A percentile compares a stretch with the other conserved stretches of the same genome.
These are phyloP conservation scores for Nycticryphes semicollaris DNA, from an alignment of 2,113 vertebrate genomes.

Conservation along the genomic window DNA sequence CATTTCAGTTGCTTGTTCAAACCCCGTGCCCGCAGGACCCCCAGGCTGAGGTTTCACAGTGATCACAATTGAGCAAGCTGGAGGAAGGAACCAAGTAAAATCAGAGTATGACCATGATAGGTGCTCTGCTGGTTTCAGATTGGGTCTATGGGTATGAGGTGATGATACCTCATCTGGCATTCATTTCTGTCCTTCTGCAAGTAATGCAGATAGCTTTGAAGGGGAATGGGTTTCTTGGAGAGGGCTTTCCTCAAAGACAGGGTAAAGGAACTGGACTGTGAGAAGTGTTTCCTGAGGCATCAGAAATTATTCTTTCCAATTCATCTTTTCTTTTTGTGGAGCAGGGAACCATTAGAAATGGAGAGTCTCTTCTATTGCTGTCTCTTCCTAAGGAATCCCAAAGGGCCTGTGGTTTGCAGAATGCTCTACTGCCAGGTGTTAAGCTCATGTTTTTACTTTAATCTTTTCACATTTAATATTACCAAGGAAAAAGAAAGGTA, in stretches of 20 bases:
- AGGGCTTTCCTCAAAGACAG: not conserved
- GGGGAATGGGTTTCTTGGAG: not conserved
- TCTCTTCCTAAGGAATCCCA: not conserved
- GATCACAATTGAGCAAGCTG: not conserved
- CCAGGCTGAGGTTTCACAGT: not conserved
- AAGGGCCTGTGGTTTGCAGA: not conserved
- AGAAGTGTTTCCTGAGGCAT: not conserved
- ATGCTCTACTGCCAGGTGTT: not conserved
- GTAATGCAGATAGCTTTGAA: not conserved
- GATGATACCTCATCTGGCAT: not conserved
- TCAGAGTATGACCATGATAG: too few relatives aligned
- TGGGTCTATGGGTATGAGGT: not conserved
- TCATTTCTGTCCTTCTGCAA: not conserved
- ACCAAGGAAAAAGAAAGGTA: not conserved
- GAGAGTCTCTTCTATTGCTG: not conserved
- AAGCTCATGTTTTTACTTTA: not conserved
- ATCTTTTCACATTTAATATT: not conserved
- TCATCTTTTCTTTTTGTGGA: not conserved
- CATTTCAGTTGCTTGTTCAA: not conserved
- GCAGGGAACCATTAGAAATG: not conserved
- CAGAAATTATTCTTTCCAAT: not conserved
- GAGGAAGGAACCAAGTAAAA: not conserved
- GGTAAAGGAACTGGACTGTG: not conserved
- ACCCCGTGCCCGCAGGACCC: not conserved
- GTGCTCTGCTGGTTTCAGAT: fast-evolving